Percentiles rank a stretch among this genome's conserved stretches.
phyloP scores from a whole-genome alignment of 1,140 invertebrate genomes.

The Cydia strobilella region DNA sequence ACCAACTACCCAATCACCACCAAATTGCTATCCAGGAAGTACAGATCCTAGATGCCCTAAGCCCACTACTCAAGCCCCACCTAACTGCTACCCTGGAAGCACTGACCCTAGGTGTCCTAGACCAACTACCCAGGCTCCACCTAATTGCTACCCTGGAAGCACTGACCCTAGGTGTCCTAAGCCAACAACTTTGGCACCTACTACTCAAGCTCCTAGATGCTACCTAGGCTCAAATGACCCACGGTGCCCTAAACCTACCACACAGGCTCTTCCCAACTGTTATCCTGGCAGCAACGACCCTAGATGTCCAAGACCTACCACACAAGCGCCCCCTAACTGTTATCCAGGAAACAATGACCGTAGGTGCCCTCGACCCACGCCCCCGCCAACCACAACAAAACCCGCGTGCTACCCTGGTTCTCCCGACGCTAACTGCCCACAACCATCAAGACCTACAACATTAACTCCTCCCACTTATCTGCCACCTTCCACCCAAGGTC shows the following conservation, averaged over 20 bases:
- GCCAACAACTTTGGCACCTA: conserved; percentile 35
- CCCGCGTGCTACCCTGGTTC: conserved; percentile 70
- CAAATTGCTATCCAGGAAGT: conserved; percentile 43
- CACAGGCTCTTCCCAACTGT: conserved; percentile 45
- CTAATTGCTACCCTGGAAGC: conserved; percentile 60
- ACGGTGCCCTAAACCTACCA: conserved; percentile 55
- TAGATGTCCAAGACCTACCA: conserved; percentile 40
- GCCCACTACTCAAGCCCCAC: conserved; percentile 44
- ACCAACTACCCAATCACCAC: conserved; percentile 39
- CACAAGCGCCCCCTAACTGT: not conserved
- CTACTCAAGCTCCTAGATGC: conserved; percentile 40
- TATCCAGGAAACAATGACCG: conserved; percentile 54
- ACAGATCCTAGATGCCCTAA: conserved; percentile 51
- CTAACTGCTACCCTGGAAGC: conserved; percentile 52
- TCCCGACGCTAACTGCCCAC: conserved; percentile 57
- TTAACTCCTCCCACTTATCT: conserved; percentile 48
- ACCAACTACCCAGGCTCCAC: conserved; percentile 40
- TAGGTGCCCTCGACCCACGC: conserved; percentile 45
- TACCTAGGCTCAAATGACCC: conserved; percentile 67
- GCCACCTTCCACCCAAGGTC: conserved; percentile 18
- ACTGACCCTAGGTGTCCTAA: conserved; percentile 65
- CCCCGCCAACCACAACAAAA: conserved; percentile 41
- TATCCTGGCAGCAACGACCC: conserved; percentile 63
- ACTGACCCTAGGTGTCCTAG: conserved; percentile 56
- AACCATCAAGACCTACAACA: conserved; percentile 60